These are phyloP conservation scores for Parnassius mnemosyne DNA, from an alignment of 2,888 invertebrate genomes.

Conservation along the genomic window DNA sequence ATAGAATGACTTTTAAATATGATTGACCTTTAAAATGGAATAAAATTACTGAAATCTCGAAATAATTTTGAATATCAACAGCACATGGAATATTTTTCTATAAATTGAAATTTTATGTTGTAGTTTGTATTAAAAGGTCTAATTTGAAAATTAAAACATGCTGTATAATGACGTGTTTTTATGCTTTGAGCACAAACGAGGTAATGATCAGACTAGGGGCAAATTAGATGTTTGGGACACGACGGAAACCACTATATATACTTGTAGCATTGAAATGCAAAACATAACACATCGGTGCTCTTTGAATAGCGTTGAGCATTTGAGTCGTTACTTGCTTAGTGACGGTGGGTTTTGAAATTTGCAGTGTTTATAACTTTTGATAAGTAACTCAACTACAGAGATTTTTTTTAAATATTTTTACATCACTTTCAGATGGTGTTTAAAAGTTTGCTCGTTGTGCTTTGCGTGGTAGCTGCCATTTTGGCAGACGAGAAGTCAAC, in stretches of 20 bases:
- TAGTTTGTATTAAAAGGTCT: too few species aligned
- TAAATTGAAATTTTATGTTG: too few species aligned
- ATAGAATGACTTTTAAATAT: too few species aligned
- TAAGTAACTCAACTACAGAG: too few species aligned
- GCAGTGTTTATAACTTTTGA: too few species aligned
- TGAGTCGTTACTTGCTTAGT: background rate
- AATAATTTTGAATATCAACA: too few species aligned
- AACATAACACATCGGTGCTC: constrained; percentile 56
- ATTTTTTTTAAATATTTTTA: too few species aligned
- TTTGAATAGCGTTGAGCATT: constrained; percentile 24
- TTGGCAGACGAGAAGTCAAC: constrained; percentile 31
- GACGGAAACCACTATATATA: constrained; percentile 54
- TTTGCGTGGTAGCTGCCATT: constrained; percentile 29
- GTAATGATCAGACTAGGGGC: constrained; percentile 56
- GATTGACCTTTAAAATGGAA: too few species aligned
- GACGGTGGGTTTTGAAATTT: constrained; percentile 2
- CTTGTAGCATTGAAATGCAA: constrained; percentile 43
- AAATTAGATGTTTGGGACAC: constrained; percentile 64
- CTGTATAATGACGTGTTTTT: constrained; percentile 38
- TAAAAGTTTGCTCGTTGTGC: constrained; percentile 30
- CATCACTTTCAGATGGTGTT: constrained; percentile 31
- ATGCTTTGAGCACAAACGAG: constrained; percentile 53
- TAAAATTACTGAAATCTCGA: too few species aligned
- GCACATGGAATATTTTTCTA: too few species aligned
- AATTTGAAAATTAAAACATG: constrained; percentile 1